These are phyloP conservation scores for Micronycteris hirsuta DNA, from an alignment of 2,113 vertebrate genomes.

Conservation along the genomic window DNA sequence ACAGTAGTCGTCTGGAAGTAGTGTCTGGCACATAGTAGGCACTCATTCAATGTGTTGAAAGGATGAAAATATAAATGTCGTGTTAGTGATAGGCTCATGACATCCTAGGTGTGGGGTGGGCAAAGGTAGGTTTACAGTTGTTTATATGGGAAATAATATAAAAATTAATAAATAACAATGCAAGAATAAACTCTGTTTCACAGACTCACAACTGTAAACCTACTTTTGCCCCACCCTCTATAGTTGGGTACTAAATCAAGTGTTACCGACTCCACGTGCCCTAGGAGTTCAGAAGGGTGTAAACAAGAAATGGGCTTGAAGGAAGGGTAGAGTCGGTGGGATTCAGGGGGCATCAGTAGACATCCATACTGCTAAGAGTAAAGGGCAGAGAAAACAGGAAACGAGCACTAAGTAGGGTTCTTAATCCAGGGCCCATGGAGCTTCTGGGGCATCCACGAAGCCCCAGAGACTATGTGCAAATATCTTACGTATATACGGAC, in stretches of 20 bases:
- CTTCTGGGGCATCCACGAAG: not conserved
- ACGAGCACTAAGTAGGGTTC: not conserved
- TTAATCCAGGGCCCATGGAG: not conserved
- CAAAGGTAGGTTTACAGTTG: not conserved
- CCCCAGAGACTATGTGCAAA: not conserved
- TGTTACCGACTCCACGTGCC: not conserved
- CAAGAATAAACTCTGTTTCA: not conserved
- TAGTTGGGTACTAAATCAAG: not conserved
- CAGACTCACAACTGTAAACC: not conserved
- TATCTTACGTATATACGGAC: not conserved
- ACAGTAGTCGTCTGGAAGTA: not conserved
- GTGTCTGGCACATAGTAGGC: not conserved
- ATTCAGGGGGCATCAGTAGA: not conserved
- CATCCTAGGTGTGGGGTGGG: not conserved
- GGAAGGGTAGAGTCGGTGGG: not conserved
- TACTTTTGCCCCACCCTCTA: not conserved
- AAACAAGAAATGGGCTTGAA: not conserved
- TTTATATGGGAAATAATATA: not conserved
- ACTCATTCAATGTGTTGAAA: not conserved
- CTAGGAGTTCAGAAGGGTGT: not conserved
- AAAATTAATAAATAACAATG: not conserved
- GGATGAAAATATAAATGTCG: not conserved
- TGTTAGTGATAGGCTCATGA: not conserved
- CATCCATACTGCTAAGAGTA: not conserved
- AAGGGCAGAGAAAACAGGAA: not conserved